A percentile compares a stretch with the other conserved stretches of the same genome.
These are phyloP conservation scores for Hemiscyllium ocellatum DNA, from an alignment of 2,113 vertebrate genomes.

Conservation along the genomic window DNA sequence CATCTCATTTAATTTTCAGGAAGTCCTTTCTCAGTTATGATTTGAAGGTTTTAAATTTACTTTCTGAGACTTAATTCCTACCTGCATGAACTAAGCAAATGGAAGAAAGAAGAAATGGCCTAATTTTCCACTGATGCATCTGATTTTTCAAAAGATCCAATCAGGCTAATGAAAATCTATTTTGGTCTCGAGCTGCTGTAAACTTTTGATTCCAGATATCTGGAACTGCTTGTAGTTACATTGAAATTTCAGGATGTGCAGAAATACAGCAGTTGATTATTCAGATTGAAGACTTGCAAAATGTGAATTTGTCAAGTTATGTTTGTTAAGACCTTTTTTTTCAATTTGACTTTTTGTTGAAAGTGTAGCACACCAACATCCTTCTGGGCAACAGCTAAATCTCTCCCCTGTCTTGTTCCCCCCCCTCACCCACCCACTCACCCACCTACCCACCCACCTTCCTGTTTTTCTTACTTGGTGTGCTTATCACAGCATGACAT, in stretches of 20 bases:
- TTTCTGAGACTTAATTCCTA: not conserved
- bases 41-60: not conserved
- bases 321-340: not conserved
- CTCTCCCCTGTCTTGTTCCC: not conserved
- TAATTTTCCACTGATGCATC: not conserved
- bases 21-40: not conserved
- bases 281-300: not conserved
- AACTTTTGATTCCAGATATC: not conserved
- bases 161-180: not conserved
- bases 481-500: not conserved
- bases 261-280: not conserved
- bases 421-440: no score
- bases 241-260: not conserved
- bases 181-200: not conserved
- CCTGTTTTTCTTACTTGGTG: not conserved
- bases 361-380: not conserved
- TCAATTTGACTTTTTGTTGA: not conserved
- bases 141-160: conserved; percentile 9
- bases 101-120: not conserved
- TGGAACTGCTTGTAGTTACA: not conserved
- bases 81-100: not conserved
- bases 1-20: not conserved
- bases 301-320: not conserved
- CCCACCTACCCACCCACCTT: no score
- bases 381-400: not conserved